Conservation (phyloP, 1,140 invertebrate species). For the Portunus trituberculatus region DNA sequence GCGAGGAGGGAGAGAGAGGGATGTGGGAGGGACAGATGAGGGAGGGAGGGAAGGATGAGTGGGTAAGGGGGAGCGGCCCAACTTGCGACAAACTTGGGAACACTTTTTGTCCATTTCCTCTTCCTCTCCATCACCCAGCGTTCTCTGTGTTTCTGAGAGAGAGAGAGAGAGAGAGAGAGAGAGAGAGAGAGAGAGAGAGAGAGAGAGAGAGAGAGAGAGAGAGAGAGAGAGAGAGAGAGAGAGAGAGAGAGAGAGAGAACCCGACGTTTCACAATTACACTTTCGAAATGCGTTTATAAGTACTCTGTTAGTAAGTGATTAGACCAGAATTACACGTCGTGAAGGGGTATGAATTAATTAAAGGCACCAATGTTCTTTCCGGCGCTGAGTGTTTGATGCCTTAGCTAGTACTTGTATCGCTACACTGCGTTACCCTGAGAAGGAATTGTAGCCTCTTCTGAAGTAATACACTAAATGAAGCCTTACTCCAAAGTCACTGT, state of each 20-base stretch:
- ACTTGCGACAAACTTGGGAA: constrained; percentile 69
- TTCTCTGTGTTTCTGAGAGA: constrained; percentile 33
- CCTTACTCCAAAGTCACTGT: no score
- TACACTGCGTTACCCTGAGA: no score
- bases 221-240: not conserved
- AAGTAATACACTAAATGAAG: no score
- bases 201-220: constrained; percentile 29
- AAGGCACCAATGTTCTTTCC: no score
- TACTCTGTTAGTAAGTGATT: no score
- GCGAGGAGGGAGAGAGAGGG: not conserved
- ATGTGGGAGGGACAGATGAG: not conserved
- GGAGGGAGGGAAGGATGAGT: not conserved
- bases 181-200: not conserved
- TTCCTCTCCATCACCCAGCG: constrained; percentile 57
- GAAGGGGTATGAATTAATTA: no score
- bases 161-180: constrained; percentile 26
- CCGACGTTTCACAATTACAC: no score
- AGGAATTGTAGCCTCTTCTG: no score
- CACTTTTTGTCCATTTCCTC: constrained; percentile 57
- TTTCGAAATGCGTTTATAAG: no score
- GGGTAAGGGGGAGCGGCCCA: not conserved
- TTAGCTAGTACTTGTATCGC: no score
- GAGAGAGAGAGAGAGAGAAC: not conserved
- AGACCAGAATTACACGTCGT: no score
- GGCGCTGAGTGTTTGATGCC: no score